Evolutionary conservation across 2,888 invertebrate genomes (phyloP).

Genomic region (Chironomus riparius): DNA sequence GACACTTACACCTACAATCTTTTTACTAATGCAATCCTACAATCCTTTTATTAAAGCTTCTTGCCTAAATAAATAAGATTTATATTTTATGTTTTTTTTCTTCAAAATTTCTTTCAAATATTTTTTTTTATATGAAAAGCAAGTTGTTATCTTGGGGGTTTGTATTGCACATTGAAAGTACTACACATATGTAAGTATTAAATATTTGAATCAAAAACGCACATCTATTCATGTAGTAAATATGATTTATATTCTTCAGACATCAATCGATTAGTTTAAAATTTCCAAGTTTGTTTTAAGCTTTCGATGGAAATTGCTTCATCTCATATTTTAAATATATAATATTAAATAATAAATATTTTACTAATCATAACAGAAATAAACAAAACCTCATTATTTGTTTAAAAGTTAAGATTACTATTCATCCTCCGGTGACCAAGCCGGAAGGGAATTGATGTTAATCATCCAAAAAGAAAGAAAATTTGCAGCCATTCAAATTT

Average conservation of each 20-base stretch:
- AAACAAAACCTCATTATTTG: constrained; percentile 18
- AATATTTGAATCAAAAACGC: background rate
- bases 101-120: background rate
- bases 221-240: no score
- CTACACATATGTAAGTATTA: background rate
- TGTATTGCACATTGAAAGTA: constrained; percentile 1
- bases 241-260: no score
- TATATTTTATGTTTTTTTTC: background rate
- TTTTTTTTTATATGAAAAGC: background rate
- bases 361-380: background rate
- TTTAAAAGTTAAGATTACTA: background rate
- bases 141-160: constrained; percentile 22
- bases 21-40: background rate
- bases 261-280: no score
- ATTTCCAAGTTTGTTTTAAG: background rate
- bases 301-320: constrained; percentile 16
- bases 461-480: constrained; percentile 29
- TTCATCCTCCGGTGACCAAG: no score
- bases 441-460: no score
- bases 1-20: background rate
- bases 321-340: constrained; percentile 13
- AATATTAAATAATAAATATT: background rate
- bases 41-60: background rate
- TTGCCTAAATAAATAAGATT: background rate
- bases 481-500: constrained; percentile 45